Base-by-base conservation (phyloP, 2,113 vertebrate genomes). In the Ancistrus triradiatus region DNA sequence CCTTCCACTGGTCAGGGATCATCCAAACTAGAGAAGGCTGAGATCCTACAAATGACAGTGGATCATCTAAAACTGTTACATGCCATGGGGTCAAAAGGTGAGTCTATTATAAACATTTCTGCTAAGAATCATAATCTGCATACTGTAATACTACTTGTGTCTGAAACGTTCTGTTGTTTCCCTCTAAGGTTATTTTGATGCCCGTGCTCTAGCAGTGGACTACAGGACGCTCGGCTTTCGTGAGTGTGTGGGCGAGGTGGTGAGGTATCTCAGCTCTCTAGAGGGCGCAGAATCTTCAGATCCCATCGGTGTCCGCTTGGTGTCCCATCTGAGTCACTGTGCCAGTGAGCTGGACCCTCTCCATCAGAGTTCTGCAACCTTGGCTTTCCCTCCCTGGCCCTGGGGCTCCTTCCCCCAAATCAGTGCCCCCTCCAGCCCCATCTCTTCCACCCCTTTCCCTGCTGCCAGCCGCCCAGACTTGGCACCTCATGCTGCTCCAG, bases 11-110 rank as follows among this genome's bases (percentile, higher is more conserved):
- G 67, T 37, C 82, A 97, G 93, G 94, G 93, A 4, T 95, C 93
- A 18, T 95, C 94, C 21, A 96, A 96, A 76, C 80, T 95, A 80
- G 94, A 96, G 81, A 97, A 97, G 77, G 93, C 94, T 0, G 93
- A 97, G 82, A 95, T 97, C 67, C 86, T 96, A 22, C 94, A 96
- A 77, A 95, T 97, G 94, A 96, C 94, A 0, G 94, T 97, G 68
- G 94, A 97, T 75, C 93, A 97, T 74, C 81, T 97, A 59, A 96
- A 96, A 83, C 90, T 94, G 81, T 86, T 97, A 67, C 93, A 95
- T 0, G 90, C 94, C 73, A 93, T 92, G 60, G 92, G 93, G 27
- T 92, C 91, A 11, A 78, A 94, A 85, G 94, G 94, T 97, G 77
- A 74, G 49, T 47, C n/a, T 13, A 33, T 9, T 10, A 9, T 10